Evolutionary conservation across 1,140 invertebrate genomes (phyloP).

Genomic region (Drosophila setifemur): DNA sequence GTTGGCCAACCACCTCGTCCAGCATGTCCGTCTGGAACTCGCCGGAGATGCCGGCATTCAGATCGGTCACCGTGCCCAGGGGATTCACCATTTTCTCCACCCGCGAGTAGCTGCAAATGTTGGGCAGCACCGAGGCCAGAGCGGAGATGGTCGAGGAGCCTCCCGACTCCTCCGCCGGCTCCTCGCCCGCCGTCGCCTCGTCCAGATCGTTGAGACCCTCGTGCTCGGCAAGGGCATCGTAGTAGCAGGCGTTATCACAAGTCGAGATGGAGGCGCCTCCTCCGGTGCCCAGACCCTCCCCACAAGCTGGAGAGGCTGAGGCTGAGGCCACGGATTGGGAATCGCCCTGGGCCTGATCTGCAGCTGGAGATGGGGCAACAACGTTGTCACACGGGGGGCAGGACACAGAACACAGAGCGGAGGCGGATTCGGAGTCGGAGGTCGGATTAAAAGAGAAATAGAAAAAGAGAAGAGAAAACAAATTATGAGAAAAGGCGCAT

Average conservation of each 20-base stretch:
- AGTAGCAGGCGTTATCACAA: conserved; percentile 71
- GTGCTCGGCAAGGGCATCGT: conserved; percentile 74
- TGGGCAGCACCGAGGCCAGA: conserved; percentile 63
- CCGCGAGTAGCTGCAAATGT: conserved; percentile 64
- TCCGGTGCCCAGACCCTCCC: too few species aligned
- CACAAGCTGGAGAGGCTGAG: too few species aligned
- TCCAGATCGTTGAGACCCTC: conserved; percentile 32
- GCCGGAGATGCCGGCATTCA: conserved; percentile 77
- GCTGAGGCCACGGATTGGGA: too few species aligned
- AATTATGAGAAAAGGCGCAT: conserved; percentile 81
- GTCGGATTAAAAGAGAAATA: conserved; percentile 52
- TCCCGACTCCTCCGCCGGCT: not conserved
- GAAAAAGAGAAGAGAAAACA: conserved; percentile 76
- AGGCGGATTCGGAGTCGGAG: too few species aligned
- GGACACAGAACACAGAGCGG: conserved; percentile 61
- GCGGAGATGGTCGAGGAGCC: conserved; percentile 9
- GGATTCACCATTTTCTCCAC: conserved; percentile 87
- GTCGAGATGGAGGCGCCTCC: conserved; percentile 13
- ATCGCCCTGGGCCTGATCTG: too few species aligned
- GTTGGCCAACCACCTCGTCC: conserved; percentile 78
- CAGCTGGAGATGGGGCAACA: conserved; percentile 20
- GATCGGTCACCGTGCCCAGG: conserved; percentile 86
- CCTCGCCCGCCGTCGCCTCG: conserved; percentile 6
- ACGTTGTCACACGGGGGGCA: conserved; percentile 13
- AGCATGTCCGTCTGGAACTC: conserved; percentile 84